Evolutionary conservation across 1,140 invertebrate genomes (phyloP), one percentile per base, ranked within the genome.

Genomic region (Drosophila ogumai): DNA sequence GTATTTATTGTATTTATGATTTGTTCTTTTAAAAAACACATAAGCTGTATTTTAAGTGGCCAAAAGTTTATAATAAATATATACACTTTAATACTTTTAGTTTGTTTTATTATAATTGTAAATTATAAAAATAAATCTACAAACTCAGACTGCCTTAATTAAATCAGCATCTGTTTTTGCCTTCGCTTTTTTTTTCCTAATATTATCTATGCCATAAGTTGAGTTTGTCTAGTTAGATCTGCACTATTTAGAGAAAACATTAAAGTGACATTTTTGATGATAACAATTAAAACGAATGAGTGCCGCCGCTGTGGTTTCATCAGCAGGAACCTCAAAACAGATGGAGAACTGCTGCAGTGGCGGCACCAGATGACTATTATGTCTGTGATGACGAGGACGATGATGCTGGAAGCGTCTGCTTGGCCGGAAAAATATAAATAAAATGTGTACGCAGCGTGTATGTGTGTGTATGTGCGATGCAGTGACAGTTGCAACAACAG

Each of bases 271-370:
- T 47, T 75, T 81, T 81, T 75, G 28, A 41, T 40, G 65, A 72
- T 75, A 86, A 85, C 82, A 86, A 85, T 85, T 85, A 85, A 81
- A 86, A 81, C 68, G 57, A 86, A 86, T 78, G 81, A 78, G 78
- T 78, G 77, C 66, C 34, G 46, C 36, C 36, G 46, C 28, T 57
- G 65, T 19, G 66, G 61, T 67, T 38, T 40, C 41, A 46, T 69
- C 68, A 34, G 8, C 50, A 57, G 65, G 12, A 69, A 71, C 65
- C 65, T 46, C 68, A 57, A 40, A 72, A 46, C 68, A 72, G 12
- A 58, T 41, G 64, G 41, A 68, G 34, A 47, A 38, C 25, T 71
- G 65, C 65, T 10, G 66, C 58, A 55, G 47, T 40, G 46, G 50
- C 34, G 50, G 56, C 52, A 57, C 32, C 69, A 82, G 31, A 60